Evolutionary conservation across 2,888 invertebrate genomes (phyloP).

Genomic region (Plagiodera versicolora): DNA sequence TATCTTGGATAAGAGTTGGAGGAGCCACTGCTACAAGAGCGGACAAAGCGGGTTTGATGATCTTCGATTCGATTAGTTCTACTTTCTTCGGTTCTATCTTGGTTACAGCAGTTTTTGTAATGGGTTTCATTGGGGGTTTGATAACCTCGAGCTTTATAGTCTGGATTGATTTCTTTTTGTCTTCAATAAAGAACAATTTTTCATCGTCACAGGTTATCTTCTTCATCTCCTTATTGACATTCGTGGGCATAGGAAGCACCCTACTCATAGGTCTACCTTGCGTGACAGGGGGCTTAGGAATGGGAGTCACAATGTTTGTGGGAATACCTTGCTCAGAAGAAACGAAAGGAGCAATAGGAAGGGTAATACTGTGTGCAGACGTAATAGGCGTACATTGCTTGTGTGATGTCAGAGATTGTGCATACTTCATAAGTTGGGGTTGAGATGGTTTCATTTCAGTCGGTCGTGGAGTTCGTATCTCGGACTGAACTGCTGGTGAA

Average conservation of each 20-base stretch:
- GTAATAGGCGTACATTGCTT: slow-evolving; percentile 45
- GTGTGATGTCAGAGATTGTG: slow-evolving; percentile 34
- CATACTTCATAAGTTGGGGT: slow-evolving; percentile 39
- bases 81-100: slow-evolving; percentile 32
- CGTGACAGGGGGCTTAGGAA: slow-evolving; percentile 56
- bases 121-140: slow-evolving; percentile 28
- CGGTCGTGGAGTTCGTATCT: slow-evolving; percentile 5
- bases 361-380: slow-evolving; percentile 58
- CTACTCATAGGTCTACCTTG: slow-evolving; percentile 73
- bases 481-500: neutral
- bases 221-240: slow-evolving; percentile 57
- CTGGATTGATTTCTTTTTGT: slow-evolving; percentile 56
- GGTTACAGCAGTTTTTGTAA: slow-evolving; percentile 17
- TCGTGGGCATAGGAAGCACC: slow-evolving; percentile 76
- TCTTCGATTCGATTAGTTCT: slow-evolving; percentile 37
- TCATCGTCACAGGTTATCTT: slow-evolving; percentile 55
- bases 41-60: slow-evolving; percentile 25
- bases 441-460: slow-evolving; percentile 30
- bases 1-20: neutral
- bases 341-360: slow-evolving; percentile 61
- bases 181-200: slow-evolving; percentile 54
- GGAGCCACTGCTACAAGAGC: slow-evolving; percentile 6
- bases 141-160: slow-evolving; percentile 44
- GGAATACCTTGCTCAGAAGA: slow-evolving; percentile 64
- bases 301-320: slow-evolving; percentile 73